phyloP scores from a whole-genome alignment of 2,888 invertebrate species.

The Diloba caeruleocephala region DNA sequence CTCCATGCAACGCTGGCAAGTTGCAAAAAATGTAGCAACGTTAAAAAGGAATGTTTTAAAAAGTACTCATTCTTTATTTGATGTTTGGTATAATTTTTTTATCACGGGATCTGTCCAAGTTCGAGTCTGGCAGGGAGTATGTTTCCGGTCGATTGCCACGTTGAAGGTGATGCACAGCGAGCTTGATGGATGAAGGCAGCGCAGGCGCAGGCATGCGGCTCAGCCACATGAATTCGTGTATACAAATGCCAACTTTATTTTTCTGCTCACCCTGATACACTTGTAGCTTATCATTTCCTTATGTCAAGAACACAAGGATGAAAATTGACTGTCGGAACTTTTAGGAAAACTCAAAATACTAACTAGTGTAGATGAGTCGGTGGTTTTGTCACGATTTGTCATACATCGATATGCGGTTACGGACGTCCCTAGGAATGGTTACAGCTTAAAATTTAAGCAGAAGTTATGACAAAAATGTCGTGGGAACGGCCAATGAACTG shows the following conservation, averaged over 20 bases:
- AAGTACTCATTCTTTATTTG: slow-evolving; percentile 3
- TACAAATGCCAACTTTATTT: slow-evolving; percentile 64
- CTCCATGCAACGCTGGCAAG: slow-evolving; percentile 23
- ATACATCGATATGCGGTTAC: slow-evolving; percentile 84
- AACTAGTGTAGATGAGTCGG: slow-evolving; percentile 78
- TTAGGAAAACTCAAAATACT: slow-evolving; percentile 38
- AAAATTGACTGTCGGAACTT: slow-evolving; percentile 39
- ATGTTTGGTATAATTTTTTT: slow-evolving; percentile 35
- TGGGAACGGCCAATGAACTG: slow-evolving; percentile 79
- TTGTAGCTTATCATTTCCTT: slow-evolving; percentile 40
- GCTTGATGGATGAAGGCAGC: slow-evolving; percentile 87
- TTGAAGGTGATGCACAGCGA: slow-evolving; percentile 85
- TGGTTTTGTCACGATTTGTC: slow-evolving; percentile 89
- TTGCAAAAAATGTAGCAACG: slow-evolving; percentile 16
- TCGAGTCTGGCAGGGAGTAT: slow-evolving; percentile 68
- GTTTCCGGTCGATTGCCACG: slow-evolving; percentile 84
- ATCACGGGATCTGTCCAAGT: slow-evolving; percentile 55
- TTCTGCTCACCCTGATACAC: slow-evolving; percentile 41
- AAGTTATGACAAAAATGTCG: slow-evolving; percentile 84
- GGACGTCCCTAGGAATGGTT: slow-evolving; percentile 65
- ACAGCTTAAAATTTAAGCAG: slow-evolving; percentile 71
- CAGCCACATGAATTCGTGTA: slow-evolving; percentile 78
- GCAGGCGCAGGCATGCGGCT: slow-evolving; percentile 78
- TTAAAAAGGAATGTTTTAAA: slow-evolving; percentile 8
- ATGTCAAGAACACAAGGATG: slow-evolving; percentile 56